Evolutionary conservation across 2,888 invertebrate genomes (phyloP).

Genomic region (Apotomis betuletana): DNA sequence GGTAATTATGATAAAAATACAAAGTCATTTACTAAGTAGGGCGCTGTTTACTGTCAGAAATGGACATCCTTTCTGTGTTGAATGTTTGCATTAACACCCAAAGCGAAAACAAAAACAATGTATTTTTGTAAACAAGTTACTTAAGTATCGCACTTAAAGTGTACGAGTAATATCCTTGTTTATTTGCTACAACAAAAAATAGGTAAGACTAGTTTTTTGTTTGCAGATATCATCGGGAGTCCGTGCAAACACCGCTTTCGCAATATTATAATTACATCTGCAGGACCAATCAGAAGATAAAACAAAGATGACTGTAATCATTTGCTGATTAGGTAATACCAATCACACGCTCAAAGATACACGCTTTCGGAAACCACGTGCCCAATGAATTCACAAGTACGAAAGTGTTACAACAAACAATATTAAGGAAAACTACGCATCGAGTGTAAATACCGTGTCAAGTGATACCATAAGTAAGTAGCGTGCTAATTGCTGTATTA

Average conservation of each 20-base stretch:
- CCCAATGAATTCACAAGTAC: constrained; percentile 6
- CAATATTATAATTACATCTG: background rate
- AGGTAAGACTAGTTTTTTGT: background rate
- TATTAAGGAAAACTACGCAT: constrained; percentile 5
- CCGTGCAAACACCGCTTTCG: background rate
- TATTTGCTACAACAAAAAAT: background rate
- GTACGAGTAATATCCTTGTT: background rate
- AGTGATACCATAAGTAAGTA: constrained; percentile 28
- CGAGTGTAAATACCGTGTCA: constrained; percentile 3
- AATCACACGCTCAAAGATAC: too few relatives aligned
- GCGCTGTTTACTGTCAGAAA: background rate
- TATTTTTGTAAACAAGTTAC: background rate
- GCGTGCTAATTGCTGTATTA: constrained; percentile 26
- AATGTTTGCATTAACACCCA: background rate
- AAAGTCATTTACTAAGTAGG: background rate
- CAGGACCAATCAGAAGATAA: too few relatives aligned
- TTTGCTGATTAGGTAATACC: too few relatives aligned
- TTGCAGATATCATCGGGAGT: constrained; percentile 1
- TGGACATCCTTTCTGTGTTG: background rate
- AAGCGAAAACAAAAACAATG: background rate
- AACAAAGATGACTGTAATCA: too few relatives aligned
- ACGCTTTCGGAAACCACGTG: too few relatives aligned
- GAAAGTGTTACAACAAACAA: constrained; percentile 14
- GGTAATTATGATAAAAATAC: background rate
- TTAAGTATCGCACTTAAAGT: background rate